Percentiles rank a stretch among this genome's conserved stretches.
phyloP scores from a whole-genome alignment of 2,113 vertebrate genomes.

The Apeltes quadracus region DNA sequence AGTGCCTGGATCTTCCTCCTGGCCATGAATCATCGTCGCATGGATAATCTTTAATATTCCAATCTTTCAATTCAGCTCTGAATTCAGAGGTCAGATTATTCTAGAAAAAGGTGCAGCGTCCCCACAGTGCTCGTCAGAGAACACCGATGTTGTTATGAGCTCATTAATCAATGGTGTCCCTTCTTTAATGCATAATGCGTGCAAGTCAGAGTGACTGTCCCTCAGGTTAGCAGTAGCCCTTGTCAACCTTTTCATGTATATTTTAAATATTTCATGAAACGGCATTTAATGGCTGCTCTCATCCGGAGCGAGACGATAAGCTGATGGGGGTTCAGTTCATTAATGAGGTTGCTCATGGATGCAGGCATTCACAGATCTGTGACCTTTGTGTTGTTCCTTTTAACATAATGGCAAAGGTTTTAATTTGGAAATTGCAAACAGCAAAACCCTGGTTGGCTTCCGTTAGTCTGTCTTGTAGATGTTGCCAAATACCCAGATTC shows the following conservation, averaged over 20 bases:
- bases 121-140: neutral
- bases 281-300: slow-evolving; percentile 46
- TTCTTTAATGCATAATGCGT: slow-evolving; percentile 61
- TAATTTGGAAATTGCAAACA: neutral
- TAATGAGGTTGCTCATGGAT: slow-evolving; percentile 37
- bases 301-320: slow-evolving; percentile 12
- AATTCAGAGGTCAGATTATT: slow-evolving; percentile 3
- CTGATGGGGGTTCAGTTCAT: slow-evolving; percentile 30
- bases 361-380: slow-evolving; percentile 26
- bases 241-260: slow-evolving; percentile 51
- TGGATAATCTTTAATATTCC: slow-evolving; percentile 4
- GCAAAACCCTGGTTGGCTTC: neutral
- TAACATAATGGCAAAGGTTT: neutral
- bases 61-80: neutral
- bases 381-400: too few relatives aligned
- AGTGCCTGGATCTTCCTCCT: slow-evolving; percentile 9
- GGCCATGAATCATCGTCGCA: slow-evolving; percentile 26
- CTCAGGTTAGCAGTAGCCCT: slow-evolving; percentile 25
- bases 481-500: neutral
- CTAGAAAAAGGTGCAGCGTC: slow-evolving; percentile 5
- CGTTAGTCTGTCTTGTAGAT: neutral
- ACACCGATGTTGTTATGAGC: slow-evolving; percentile 3
- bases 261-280: slow-evolving; percentile 47
- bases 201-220: slow-evolving; percentile 21
- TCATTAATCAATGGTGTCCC: slow-evolving; percentile 15